Percentiles rank a stretch among this genome's conserved stretches.
Conservation (phyloP, 2,113 vertebrate genomes). For the Hydropotes inermis region DNA sequence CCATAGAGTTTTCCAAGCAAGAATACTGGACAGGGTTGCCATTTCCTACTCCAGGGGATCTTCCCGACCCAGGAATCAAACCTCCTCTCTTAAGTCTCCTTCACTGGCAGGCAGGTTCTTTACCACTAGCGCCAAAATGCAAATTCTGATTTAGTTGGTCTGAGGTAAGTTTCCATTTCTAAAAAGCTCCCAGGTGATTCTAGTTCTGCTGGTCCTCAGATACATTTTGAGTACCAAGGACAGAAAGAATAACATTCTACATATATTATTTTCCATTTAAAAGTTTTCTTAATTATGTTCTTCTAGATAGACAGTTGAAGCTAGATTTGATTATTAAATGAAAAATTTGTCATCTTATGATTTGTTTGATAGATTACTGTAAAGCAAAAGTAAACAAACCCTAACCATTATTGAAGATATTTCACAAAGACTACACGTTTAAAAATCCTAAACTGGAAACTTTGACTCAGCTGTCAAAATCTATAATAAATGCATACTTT, state of each 20-base stretch:
- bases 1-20: background rate
- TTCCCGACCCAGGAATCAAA: background rate
- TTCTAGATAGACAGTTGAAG: background rate
- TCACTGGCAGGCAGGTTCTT: background rate
- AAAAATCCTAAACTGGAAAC: background rate
- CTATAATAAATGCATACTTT: background rate
- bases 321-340: background rate
- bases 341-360: background rate
- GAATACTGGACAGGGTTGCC: background rate
- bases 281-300: background rate
- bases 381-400: background rate
- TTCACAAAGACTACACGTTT: background rate
- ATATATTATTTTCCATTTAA: background rate
- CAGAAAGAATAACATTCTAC: background rate
- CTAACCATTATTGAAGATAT: background rate
- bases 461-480: slow-evolving; percentile 1
- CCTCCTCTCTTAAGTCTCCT: background rate
- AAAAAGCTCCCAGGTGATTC: background rate
- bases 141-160: background rate
- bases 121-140: background rate
- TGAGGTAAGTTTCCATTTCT: background rate
- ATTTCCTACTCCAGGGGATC: background rate
- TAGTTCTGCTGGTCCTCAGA: background rate
- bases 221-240: background rate
- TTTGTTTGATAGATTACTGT: background rate